Conservation (phyloP, 2,797 vertebrate species). For the Gambusia yucatana region DNA sequence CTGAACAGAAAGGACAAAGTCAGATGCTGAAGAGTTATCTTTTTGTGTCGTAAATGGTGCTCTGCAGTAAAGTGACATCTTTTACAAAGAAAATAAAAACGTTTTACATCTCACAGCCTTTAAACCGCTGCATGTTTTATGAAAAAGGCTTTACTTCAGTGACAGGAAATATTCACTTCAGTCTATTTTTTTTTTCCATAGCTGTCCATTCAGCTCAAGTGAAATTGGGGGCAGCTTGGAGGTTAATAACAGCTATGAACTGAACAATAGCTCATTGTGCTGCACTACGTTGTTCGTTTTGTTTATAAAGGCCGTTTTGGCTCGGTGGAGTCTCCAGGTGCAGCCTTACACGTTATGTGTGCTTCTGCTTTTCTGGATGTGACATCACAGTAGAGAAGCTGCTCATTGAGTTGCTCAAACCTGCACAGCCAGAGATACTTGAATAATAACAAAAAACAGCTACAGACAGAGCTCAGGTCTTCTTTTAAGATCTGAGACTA, state of each 20-base stretch:
- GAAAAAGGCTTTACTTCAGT: neutral
- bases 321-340: conserved; percentile 61
- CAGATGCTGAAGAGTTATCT: neutral
- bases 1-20: conserved; percentile 52
- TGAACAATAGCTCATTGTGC: conserved; percentile 53
- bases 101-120: neutral
- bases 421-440: neutral
- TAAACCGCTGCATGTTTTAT: neutral
- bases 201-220: conserved; percentile 30
- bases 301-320: conserved; percentile 47
- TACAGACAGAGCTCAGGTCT: neutral
- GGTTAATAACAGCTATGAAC: conserved; percentile 58
- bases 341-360: conserved; percentile 14
- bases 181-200: conserved; percentile 28
- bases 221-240: conserved; percentile 33
- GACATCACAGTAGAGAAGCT: conserved; percentile 14
- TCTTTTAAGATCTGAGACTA: neutral
- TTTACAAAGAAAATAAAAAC: neutral
- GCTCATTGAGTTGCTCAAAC: neutral
- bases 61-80: neutral
- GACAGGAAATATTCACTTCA: conserved; percentile 24
- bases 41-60: neutral
- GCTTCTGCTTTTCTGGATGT: conserved; percentile 16
- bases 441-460: neutral
- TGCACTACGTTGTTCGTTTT: conserved; percentile 43